phyloP scores from a whole-genome alignment of 2,797 vertebrate species.

The Hipposideros larvatus region DNA sequence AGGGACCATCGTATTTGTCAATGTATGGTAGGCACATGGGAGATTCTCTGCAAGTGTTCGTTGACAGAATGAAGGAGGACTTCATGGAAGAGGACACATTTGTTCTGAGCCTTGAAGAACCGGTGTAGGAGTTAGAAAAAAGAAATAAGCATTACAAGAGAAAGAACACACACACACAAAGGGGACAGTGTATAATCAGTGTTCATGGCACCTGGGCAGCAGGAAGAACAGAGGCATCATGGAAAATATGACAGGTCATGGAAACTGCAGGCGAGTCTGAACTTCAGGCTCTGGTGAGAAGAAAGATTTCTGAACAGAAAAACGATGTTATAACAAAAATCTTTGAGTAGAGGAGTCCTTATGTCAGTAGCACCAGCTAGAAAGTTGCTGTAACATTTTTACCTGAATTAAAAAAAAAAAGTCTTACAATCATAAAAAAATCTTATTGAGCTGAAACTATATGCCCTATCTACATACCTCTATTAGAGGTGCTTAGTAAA shows the following conservation, averaged over 20 bases:
- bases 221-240: neutral
- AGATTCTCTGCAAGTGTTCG: neutral
- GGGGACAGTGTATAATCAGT: neutral
- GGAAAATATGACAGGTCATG: neutral
- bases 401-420: neutral
- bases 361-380: neutral
- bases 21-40: neutral
- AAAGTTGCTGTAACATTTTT: constrained; percentile 13
- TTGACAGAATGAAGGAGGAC: neutral
- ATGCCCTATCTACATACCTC: neutral
- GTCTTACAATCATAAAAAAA: neutral
- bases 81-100: neutral
- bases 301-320: neutral
- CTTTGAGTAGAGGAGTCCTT: neutral
- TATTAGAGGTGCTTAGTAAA: neutral
- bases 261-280: neutral
- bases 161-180: neutral
- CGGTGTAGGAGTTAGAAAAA: neutral
- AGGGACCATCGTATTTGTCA: neutral
- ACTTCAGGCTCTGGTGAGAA: neutral
- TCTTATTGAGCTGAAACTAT: neutral
- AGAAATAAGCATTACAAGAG: neutral
- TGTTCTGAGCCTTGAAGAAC: constrained; percentile 39
- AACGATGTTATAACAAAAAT: neutral
- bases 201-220: neutral